Evolutionary conservation across 1,140 invertebrate genomes (phyloP).

Genomic region (Micrasema minimum): DNA sequence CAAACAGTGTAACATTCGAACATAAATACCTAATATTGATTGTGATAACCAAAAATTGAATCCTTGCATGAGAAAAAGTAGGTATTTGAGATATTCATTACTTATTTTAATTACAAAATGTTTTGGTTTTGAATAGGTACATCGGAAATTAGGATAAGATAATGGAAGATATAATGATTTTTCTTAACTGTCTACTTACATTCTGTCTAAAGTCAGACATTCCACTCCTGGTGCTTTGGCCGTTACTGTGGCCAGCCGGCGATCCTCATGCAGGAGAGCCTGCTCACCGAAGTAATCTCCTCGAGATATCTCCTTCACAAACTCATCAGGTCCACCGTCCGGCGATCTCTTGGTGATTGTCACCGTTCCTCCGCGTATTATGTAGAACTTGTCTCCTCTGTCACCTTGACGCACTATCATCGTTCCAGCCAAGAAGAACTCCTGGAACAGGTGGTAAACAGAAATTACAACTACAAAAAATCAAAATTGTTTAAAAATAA

Average conservation of each 20-base stretch:
- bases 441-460: constrained; percentile 65
- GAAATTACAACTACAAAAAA: no score
- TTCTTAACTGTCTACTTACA: constrained; percentile 72
- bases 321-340: constrained; percentile 67
- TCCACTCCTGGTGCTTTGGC: constrained; percentile 89
- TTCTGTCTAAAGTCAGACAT: constrained; percentile 88
- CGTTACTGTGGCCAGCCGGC: constrained; percentile 88
- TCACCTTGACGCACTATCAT: constrained; percentile 94
- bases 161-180: no score
- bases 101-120: no score
- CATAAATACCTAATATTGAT: no score
- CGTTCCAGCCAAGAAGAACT: constrained; percentile 85
- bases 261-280: constrained; percentile 82
- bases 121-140: no score
- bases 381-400: constrained; percentile 94
- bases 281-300: constrained; percentile 85
- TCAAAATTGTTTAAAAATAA: no score
- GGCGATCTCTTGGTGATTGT: constrained; percentile 76
- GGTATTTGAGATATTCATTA: no score
- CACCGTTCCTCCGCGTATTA: constrained; percentile 92
- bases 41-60: no score
- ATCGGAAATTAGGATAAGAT: no score
- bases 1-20: no score
- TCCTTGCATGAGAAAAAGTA: no score
- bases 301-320: constrained; percentile 73